Evolutionary conservation across 64 coral and sea anemone species (phyloP), one percentile per base, ranked within the genome.

Genomic region (Pocillopora verrucosa): DNA sequence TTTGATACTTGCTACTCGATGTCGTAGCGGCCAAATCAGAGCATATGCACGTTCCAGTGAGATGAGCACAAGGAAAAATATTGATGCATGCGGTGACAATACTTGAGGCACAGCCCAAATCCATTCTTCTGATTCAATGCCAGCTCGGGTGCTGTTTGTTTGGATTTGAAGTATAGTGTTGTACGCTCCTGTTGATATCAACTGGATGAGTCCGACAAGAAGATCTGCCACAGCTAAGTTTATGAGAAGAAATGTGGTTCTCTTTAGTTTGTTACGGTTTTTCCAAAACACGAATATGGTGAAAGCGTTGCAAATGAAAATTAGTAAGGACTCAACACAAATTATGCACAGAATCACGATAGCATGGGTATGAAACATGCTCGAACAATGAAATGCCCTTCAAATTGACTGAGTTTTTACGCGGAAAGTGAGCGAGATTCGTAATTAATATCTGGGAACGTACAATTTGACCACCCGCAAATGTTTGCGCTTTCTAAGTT

Each of bases 151-250:
- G 20, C 22, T n/a, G 67, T 10, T 70, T 24, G 67, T n/a, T 30
- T 70, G 20, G 5, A 24, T 1, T 24, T 24, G 20, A 70, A 11
- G 67, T 9, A 10, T 37, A 9, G 56, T 16, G 10, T 6, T 22
- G 17, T 56, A 77, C 2, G 17, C 16, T 16, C 35, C 75, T 10
- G 17, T 19, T 41, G 41, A 2, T 56, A 77, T 51, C 56, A 56
- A 19, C 45, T 45, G 15, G 11, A 41, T 77, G 75, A 77, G 20
- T 56, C 75, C 75, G 56, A 77, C 38, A 56, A 77, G 38, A 5
- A 77, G 41, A n/a, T 77, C 75, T 11, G 75, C 75, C 56, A 77
- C 15, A 56, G 75, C 75, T 16, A 77, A 77, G 75, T 77, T 77
- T 9, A 77, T 77, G 56, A 77, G 37, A 77, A 77, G 75, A 56